Conservation (phyloP, 2,797 vertebrate genomes). For the Mormyrops boulengeri region DNA sequence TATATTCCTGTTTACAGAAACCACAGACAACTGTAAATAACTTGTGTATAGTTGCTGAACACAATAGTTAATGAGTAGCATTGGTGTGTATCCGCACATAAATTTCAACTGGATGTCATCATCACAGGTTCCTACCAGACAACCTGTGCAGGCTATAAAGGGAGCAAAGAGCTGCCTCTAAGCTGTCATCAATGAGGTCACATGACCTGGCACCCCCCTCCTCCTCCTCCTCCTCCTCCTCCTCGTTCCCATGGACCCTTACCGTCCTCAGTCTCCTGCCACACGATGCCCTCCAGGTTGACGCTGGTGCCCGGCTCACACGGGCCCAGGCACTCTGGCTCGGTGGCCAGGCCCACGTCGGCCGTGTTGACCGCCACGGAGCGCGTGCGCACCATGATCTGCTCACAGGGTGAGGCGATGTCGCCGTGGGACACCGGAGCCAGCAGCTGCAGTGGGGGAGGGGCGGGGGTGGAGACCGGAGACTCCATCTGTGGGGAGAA, state of each 20-base stretch:
- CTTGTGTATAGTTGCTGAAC: not conserved
- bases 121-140: not conserved
- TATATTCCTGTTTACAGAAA: not conserved
- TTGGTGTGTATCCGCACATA: not conserved
- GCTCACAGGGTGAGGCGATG: constrained; percentile 91
- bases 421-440: constrained; percentile 79
- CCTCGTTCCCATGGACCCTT: constrained; percentile 43
- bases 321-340: constrained; percentile 93
- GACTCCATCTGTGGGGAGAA: constrained; percentile 85
- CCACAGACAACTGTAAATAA: not conserved
- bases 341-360: constrained; percentile 87
- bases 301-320: constrained; percentile 97
- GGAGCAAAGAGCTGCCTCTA: not conserved
- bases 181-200: not conserved
- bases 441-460: constrained; percentile 87
- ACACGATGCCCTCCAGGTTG: constrained; percentile 96
- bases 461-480: constrained; percentile 84
- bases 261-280: constrained; percentile 98
- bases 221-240: not conserved
- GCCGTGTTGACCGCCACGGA: constrained; percentile 94
- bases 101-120: not conserved
- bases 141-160: not conserved
- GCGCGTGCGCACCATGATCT: constrained; percentile 98
- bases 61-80: not conserved
- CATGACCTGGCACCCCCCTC: not conserved